Conservation (phyloP, 2,797 vertebrate genomes). For the Neoniphon sammara region DNA sequence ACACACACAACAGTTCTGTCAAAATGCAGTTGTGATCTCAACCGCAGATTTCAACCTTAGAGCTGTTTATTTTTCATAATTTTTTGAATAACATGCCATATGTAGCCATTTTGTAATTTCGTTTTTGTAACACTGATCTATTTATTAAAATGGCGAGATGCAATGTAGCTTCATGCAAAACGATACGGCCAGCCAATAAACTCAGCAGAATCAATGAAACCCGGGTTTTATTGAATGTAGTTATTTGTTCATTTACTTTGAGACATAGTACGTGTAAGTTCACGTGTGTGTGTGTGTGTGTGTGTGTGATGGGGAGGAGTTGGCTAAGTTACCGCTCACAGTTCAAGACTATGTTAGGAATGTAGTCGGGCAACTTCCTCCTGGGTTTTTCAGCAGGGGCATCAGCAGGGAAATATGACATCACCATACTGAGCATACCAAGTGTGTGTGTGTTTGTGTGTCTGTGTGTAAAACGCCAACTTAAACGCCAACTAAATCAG, state of each 20-base stretch:
- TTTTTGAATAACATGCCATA: constrained; percentile 17
- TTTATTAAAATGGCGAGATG: constrained; percentile 14
- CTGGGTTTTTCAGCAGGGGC: constrained; percentile 17
- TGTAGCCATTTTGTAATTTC: not conserved
- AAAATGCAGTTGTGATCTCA: constrained; percentile 42
- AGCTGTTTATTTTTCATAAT: constrained; percentile 4
- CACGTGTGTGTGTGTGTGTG: constrained; percentile 24
- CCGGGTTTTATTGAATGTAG: not conserved
- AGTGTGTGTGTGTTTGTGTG: constrained; percentile 18
- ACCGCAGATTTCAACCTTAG: constrained; percentile 15
- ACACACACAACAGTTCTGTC: constrained; percentile 8
- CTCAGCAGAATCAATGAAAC: constrained; percentile 11
- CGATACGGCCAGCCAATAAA: constrained; percentile 24
- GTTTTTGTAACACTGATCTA: constrained; percentile 14
- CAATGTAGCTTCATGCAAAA: not conserved
- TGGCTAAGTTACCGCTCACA: constrained; percentile 33
- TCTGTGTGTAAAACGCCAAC: no score
- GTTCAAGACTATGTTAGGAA: constrained; percentile 67
- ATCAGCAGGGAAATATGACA: constrained; percentile 46
- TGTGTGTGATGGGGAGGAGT: constrained; percentile 48
- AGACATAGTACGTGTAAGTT: not conserved
- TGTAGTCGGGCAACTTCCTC: constrained; percentile 65
- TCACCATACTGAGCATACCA: constrained; percentile 26
- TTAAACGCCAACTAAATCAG: no score
- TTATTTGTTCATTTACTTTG: not conserved